Evolutionary conservation across 2,113 vertebrate genomes (phyloP), one percentile per base, ranked within the genome.

Genomic region (Beaufortia kweichowensis): DNA sequence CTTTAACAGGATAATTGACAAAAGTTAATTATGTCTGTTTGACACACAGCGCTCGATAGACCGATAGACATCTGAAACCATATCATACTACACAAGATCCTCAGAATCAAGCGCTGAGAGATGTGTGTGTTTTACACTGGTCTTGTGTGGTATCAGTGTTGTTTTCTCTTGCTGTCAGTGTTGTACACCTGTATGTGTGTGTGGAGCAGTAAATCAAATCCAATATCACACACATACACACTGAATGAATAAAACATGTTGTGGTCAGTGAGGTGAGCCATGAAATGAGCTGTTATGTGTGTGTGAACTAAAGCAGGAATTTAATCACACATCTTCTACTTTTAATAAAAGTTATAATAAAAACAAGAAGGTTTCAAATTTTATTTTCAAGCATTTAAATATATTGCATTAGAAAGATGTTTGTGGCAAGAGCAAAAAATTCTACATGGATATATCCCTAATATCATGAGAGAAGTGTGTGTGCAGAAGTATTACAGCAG

Each of bases 401-500:
- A n/a, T n/a, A 88, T 84, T 87, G 80, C 57, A 86, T 53, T 21
- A 15, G 41, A 11, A 14, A 43, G 14, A 6, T 61, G 59, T 61
- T 26, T 60, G 28, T 29, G 57, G 29, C n/a, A n/a, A n/a, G n/a
- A n/a, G 35, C 1, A 39, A 10, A 39, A 39, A 39, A 39, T 39
- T 39, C 35, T 9, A 39, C 35, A 39, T 39, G 35, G 35, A 39
- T 39, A 5, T 39, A 39, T 39, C 11, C 35, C 1, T 39, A 10
- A 39, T 10, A 39, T 39, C 35, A 39, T 39, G 35, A 39, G 35
- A 39, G 81, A 84, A 84, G 83, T 39, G 35, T 39, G 35, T 39
- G 85, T 80, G 83, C 81, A 65, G 74, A 84, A 70, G 81, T 83
- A 82, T 88, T 85, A 79, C 82, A 62, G 71, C 10, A 57, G 82